A percentile compares a stretch with the other conserved stretches of the same genome.
Conservation (phyloP, 2,113 vertebrate genomes). For the Pomatostomus ruficeps region DNA sequence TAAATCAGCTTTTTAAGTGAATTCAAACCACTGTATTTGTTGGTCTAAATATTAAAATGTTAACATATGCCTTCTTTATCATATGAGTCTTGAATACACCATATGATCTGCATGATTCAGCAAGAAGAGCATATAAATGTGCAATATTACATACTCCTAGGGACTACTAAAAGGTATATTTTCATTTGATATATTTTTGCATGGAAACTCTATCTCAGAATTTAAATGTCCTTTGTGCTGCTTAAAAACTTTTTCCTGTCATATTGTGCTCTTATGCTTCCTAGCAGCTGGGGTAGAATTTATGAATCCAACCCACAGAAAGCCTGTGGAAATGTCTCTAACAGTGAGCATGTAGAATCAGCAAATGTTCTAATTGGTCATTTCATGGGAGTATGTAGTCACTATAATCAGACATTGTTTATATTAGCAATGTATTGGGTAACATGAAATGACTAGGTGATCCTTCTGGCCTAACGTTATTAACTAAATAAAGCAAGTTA, state of each 20-base stretch:
- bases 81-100: neutral
- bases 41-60: constrained; percentile 30
- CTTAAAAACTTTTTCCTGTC: neutral
- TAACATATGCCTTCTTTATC: neutral
- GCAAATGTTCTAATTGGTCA: constrained; percentile 53
- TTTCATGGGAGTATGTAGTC: constrained; percentile 38
- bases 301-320: neutral
- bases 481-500: constrained; percentile 56
- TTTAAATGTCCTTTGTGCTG: neutral
- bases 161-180: neutral
- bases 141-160: neutral
- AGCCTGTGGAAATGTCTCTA: neutral
- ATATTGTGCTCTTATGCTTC: neutral
- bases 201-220: neutral
- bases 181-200: neutral
- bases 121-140: neutral
- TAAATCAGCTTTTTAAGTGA: neutral
- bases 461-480: constrained; percentile 51
- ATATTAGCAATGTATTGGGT: constrained; percentile 26
- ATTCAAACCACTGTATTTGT: constrained; percentile 1
- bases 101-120: neutral
- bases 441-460: constrained; percentile 55
- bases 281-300: neutral
- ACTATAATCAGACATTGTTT: constrained; percentile 51
- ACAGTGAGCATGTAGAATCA: constrained; percentile 3